Percentiles rank a stretch among this genome's conserved stretches.
Conservation (phyloP, 2,113 vertebrate genomes). For the Tautogolabrus adspersus region DNA sequence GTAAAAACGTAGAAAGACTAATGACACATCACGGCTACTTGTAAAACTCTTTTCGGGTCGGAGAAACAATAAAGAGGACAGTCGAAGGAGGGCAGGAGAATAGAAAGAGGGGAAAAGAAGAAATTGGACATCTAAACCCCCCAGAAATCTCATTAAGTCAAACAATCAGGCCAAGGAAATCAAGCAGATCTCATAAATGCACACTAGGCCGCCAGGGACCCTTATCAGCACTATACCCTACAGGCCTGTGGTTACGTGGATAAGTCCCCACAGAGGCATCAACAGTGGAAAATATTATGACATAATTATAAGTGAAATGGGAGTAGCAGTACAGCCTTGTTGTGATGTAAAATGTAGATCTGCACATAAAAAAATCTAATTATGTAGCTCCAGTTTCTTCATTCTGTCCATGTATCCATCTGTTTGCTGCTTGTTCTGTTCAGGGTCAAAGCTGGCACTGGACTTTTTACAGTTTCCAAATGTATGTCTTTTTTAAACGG, state of each 20-base stretch:
- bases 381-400: neutral
- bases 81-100: conserved; percentile 15
- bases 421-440: neutral
- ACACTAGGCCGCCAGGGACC: conserved; percentile 51
- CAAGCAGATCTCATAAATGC: conserved; percentile 26
- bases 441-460: neutral
- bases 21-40: conserved; percentile 40
- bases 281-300: conserved; percentile 25
- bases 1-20: conserved; percentile 28
- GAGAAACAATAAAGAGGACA: conserved; percentile 54
- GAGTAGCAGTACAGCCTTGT: conserved; percentile 5
- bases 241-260: conserved; percentile 46
- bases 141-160: conserved; percentile 61
- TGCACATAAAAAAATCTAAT: neutral
- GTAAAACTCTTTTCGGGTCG: conserved; percentile 47
- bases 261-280: conserved; percentile 57
- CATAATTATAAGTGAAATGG: conserved; percentile 39
- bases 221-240: conserved; percentile 56
- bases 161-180: conserved; percentile 66
- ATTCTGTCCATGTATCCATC: neutral
- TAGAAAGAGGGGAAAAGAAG: conserved; percentile 7
- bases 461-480: conserved; percentile 13
- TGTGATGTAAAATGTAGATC: neutral
- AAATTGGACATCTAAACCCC: conserved; percentile 13
- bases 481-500: neutral